Conservation (phyloP, 1,140 invertebrate species). For the Nymphalis io region DNA sequence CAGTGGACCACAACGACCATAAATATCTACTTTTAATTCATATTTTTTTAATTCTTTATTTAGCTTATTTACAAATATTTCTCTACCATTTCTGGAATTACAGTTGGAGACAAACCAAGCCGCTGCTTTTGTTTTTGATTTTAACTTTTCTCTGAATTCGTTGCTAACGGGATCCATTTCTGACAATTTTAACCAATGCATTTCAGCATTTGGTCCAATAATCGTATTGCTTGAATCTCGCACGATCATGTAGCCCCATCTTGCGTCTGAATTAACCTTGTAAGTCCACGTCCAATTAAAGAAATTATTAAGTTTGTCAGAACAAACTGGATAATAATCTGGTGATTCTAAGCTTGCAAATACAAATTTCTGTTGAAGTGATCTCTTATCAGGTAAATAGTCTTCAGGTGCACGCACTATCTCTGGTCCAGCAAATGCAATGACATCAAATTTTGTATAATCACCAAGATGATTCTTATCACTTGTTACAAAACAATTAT, state of each 20-base stretch:
- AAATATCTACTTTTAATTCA: constrained; percentile 82
- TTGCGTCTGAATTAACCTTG: constrained; percentile 83
- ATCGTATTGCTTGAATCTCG: constrained; percentile 56
- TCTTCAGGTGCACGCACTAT: constrained; percentile 31
- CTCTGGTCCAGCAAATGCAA: constrained; percentile 60
- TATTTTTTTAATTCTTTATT: constrained; percentile 77
- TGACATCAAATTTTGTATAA: constrained; percentile 59
- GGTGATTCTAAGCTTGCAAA: constrained; percentile 69
- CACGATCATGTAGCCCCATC: constrained; percentile 79
- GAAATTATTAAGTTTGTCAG: constrained; percentile 60
- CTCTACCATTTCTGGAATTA: constrained; percentile 77
- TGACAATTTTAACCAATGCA: constrained; percentile 62
- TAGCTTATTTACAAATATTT: constrained; percentile 82
- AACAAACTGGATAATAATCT: constrained; percentile 65
- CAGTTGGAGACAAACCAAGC: constrained; percentile 88
- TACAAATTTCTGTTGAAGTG: constrained; percentile 62
- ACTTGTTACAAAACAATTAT: constrained; percentile 60
- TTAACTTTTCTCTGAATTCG: constrained; percentile 61
- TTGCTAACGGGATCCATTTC: constrained; percentile 64
- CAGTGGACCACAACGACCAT: constrained; percentile 83
- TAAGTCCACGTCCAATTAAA: constrained; percentile 87
- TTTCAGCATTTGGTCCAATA: constrained; percentile 59
- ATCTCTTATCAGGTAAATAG: constrained; percentile 46
- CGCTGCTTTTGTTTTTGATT: constrained; percentile 76
- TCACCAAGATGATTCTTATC: constrained; percentile 46